Conservation (phyloP, 2,113 vertebrate species). For the Lophura nycthemera region DNA sequence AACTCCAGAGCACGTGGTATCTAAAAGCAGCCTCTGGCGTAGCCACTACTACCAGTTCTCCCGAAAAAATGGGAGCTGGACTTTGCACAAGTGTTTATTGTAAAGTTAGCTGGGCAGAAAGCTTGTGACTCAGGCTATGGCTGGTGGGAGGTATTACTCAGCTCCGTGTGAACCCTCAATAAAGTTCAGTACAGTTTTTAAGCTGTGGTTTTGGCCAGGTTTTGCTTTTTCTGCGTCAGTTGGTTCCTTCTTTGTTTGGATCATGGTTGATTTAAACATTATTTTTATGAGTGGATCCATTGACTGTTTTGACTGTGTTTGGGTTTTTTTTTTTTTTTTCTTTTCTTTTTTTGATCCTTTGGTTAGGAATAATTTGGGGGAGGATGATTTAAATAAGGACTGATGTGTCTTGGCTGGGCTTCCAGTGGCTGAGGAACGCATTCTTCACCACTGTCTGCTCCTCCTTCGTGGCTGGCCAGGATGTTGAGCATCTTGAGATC, state of each 20-base stretch:
- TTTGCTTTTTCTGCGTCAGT: not conserved
- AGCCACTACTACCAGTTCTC: no score
- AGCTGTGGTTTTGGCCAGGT: constrained; percentile 1
- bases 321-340: not conserved
- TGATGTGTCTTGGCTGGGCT: constrained; percentile 34
- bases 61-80: not conserved
- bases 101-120: not conserved
- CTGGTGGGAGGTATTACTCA: not conserved
- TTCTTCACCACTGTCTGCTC: not conserved
- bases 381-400: constrained; percentile 28
- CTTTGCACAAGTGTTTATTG: not conserved
- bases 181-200: not conserved
- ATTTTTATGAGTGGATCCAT: not conserved
- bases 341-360: not conserved
- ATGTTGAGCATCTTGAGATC: not conserved
- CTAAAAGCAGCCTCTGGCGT: not conserved
- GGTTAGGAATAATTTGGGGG: not conserved
- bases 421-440: not conserved
- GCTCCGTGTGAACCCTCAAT: not conserved
- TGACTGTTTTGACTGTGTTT: not conserved
- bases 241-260: not conserved
- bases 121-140: not conserved
- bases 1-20: not conserved
- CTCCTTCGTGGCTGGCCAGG: not conserved
- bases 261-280: not conserved